These are phyloP conservation scores for Spicauda simplicius DNA, from an alignment of 2,888 invertebrate genomes.

Conservation along the genomic window DNA sequence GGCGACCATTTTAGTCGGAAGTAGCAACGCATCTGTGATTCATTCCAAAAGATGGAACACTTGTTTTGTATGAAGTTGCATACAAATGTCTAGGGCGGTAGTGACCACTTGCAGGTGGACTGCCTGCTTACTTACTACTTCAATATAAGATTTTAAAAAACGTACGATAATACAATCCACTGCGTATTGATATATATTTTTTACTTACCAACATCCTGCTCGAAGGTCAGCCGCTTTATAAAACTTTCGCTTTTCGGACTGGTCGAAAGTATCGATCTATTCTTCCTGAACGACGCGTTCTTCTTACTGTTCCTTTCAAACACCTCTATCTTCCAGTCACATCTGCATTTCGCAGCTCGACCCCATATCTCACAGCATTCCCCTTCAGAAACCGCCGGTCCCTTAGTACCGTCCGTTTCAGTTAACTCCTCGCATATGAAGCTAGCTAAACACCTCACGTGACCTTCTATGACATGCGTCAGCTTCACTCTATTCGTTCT, in stretches of 20 bases:
- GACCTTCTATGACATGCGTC: constrained; percentile 64
- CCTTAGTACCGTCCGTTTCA: constrained; percentile 63
- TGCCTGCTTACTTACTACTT: no score
- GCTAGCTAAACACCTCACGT: constrained; percentile 74
- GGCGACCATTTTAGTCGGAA: no score
- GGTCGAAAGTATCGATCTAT: constrained; percentile 76
- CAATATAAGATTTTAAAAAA: no score
- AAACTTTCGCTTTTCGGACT: constrained; percentile 73
- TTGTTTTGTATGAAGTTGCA: no score
- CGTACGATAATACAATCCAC: no score
- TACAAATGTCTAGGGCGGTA: no score
- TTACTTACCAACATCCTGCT: constrained; percentile 74
- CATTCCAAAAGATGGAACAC: no score
- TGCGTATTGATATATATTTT: no score
- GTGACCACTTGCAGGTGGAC: no score
- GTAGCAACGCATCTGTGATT: no score
- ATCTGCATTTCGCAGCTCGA: constrained; percentile 83
- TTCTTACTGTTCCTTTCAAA: constrained; percentile 80
- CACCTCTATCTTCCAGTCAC: constrained; percentile 85
- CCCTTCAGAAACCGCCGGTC: constrained; percentile 82
- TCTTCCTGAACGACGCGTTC: constrained; percentile 81
- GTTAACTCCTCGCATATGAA: constrained; percentile 74
- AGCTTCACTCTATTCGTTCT: constrained; percentile 64
- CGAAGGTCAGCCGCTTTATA: constrained; percentile 74
- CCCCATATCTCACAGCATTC: constrained; percentile 86